Conservation (phyloP, 1,140 invertebrate genomes). For the Cotesia chilonis region DNA sequence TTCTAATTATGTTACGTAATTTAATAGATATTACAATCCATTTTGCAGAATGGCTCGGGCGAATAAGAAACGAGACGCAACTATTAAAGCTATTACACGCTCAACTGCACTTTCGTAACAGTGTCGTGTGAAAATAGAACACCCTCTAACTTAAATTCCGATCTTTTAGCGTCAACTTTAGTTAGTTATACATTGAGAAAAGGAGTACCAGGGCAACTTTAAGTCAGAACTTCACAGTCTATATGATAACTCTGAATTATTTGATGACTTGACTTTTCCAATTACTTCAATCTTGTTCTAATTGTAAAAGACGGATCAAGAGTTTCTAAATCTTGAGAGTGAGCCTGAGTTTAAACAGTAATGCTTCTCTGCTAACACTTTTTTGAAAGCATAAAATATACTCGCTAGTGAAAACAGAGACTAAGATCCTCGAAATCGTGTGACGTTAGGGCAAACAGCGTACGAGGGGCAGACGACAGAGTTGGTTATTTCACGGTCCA, state of each 20-base stretch:
- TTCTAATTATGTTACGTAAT: neutral
- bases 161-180: neutral
- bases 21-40: neutral
- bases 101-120: slow-evolving; percentile 54
- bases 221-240: no score
- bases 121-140: slow-evolving; percentile 45
- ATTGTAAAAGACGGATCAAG: no score
- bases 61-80: slow-evolving; percentile 35
- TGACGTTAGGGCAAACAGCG: slow-evolving; percentile 33
- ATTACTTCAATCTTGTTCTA: no score
- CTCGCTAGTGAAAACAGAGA: slow-evolving; percentile 36
- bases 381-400: slow-evolving; percentile 43
- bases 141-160: neutral
- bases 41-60: slow-evolving; percentile 37
- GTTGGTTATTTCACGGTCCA: slow-evolving; percentile 67
- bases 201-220: no score
- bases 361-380: no score
- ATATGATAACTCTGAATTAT: no score
- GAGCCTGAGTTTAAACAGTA: neutral
- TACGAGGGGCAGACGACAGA: slow-evolving; percentile 55
- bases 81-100: slow-evolving; percentile 61
- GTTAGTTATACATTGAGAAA: neutral
- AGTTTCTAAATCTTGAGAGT: neutral
- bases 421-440: slow-evolving; percentile 42
- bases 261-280: no score